phyloP scores from a whole-genome alignment of 2,888 invertebrate species.

The Acronicta leporina region DNA sequence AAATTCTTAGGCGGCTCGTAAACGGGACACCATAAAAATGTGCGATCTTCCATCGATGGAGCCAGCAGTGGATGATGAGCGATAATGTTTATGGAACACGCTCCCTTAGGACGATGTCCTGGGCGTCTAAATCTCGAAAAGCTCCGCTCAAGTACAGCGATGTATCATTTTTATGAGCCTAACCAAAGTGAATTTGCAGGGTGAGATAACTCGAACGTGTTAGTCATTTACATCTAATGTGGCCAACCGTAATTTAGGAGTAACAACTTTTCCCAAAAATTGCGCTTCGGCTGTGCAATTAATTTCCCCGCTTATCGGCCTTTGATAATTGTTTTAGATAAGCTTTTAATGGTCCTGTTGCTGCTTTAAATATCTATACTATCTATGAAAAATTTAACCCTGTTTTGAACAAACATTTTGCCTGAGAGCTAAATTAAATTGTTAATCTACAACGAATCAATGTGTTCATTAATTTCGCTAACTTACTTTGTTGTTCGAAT shows the following conservation, averaged over 20 bases:
- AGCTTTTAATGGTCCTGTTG: constrained; percentile 44
- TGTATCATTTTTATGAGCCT: constrained; percentile 86
- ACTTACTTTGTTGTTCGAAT: neutral
- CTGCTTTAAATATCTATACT: constrained; percentile 40
- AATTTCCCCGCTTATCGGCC: constrained; percentile 54
- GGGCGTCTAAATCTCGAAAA: constrained; percentile 75
- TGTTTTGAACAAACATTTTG: constrained; percentile 12
- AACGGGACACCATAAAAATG: constrained; percentile 75
- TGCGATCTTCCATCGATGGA: constrained; percentile 72
- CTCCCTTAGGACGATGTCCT: constrained; percentile 68
- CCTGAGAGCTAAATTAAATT: constrained; percentile 7
- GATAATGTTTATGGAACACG: constrained; percentile 82
- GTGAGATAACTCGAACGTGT: constrained; percentile 83
- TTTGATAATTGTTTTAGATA: constrained; percentile 58
- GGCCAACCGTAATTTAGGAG: constrained; percentile 56
- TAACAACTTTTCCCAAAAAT: constrained; percentile 52
- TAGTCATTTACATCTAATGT: constrained; percentile 79
- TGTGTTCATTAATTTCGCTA: neutral
- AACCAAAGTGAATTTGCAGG: constrained; percentile 86
- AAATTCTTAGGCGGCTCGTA: constrained; percentile 77
- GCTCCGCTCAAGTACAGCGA: constrained; percentile 73
- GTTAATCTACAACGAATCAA: neutral
- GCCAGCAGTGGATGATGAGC: constrained; percentile 78
- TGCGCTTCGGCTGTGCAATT: constrained; percentile 44
- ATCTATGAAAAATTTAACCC: constrained; percentile 35